These are phyloP conservation scores for Atherix ibis DNA, from an alignment of 2,888 invertebrate species.

Conservation along the genomic window DNA sequence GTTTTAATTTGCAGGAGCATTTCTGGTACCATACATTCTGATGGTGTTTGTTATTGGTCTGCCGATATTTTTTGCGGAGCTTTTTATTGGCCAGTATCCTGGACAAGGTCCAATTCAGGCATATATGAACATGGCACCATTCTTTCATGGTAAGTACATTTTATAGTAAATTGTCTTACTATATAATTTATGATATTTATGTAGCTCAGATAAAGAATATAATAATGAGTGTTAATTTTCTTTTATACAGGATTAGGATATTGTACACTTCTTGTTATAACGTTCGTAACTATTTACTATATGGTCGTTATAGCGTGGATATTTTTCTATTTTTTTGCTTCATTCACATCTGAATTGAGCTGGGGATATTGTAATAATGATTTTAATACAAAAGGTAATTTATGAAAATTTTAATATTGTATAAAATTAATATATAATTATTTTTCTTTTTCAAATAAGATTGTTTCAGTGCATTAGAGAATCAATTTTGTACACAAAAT, in stretches of 20 bases:
- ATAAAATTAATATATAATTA: neutral
- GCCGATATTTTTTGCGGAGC: constrained; percentile 64
- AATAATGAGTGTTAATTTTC: neutral
- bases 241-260: constrained; percentile 41
- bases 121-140: constrained; percentile 45
- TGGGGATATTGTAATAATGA: constrained; percentile 53
- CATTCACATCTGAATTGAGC: constrained; percentile 43
- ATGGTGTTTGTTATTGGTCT: constrained; percentile 63
- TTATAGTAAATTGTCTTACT: neutral
- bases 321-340: constrained; percentile 55
- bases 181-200: neutral
- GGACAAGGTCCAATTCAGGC: constrained; percentile 55
- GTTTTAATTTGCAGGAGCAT: constrained; percentile 43
- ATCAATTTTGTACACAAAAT: constrained; percentile 34
- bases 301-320: constrained; percentile 70
- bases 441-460: constrained; percentile 26
- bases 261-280: constrained; percentile 52
- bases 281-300: constrained; percentile 59
- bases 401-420: constrained; percentile 4
- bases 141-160: constrained; percentile 15
- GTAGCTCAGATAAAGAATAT: too few relatives aligned
- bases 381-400: constrained; percentile 45
- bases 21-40: constrained; percentile 54
- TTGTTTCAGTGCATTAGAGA: constrained; percentile 50
- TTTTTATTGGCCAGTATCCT: constrained; percentile 64